Base-by-base conservation (phyloP, 2,888 invertebrate species). In the Calameuta filiformis region DNA sequence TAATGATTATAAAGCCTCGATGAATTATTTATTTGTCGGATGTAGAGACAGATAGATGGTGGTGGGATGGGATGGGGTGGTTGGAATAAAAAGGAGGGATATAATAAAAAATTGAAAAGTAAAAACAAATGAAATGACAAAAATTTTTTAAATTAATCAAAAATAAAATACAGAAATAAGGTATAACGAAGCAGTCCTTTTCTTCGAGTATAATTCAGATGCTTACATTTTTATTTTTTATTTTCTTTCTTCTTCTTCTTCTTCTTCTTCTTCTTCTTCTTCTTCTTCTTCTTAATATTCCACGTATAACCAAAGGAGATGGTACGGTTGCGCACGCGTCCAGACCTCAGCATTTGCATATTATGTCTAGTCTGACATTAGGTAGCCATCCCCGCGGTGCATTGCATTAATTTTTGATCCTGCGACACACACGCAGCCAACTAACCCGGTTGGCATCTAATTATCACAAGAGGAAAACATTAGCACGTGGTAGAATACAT, bases 21-120 rank as follows among this genome's bases (percentile, higher is more conserved):
- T 91, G 91, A 91, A 91, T 91, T 91, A 91, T 91, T 91, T 91
- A 91, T 91, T 87, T 86, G 87, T 87, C 87, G 87, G 85, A 87
- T 68, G 56, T 34, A 79, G 82, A 76, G 80, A 76, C n/a, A 34
- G 34, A 76, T 33, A n/a, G 69, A n/a, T 11, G 68, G 35, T 68
- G 79, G 79, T 81, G 74, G 75, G 76, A 71, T 75, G 75, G 31
- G n/a, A 4, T 12, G 33, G 31, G 71, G 23, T 9, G 33, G 31
- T 71, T 12, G 30, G 71, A 23, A 71, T 9, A 11, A 35, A 35
- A 71, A 71, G 34, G 69, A 68, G 78, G 56, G 77, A 82, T 79
- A 76, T 75, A 77, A 80, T 79, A 77, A 73, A 80, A 80, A 79
- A 79, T 30, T 69, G 69, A 68, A 73, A 68, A 34, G 9, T 37